phyloP scores from a whole-genome alignment of 64 coral and sea anemone genomes.

The Pachyseris speciosa region DNA sequence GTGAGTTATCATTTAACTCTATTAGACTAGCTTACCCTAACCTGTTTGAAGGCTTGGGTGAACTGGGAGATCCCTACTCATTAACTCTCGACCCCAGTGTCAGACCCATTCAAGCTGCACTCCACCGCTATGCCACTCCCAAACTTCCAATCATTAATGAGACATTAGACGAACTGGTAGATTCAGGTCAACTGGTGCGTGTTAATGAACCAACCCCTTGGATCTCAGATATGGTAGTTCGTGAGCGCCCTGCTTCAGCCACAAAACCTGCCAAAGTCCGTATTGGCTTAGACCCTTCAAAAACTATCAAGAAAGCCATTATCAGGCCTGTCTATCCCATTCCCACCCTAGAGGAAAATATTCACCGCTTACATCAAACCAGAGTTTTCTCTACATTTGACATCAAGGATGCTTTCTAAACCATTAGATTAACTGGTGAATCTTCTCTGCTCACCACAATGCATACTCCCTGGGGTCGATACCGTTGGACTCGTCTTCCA shows the following conservation, averaged over 20 bases:
- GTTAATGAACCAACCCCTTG: background rate
- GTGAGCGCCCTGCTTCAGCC: background rate
- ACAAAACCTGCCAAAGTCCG: background rate
- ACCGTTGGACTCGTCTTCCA: background rate
- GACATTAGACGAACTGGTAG: conserved; percentile 1
- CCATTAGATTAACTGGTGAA: no score
- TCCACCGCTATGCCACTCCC: conserved; percentile 32
- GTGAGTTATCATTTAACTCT: conserved; percentile 29
- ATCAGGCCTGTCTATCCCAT: no score
- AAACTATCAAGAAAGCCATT: no score
- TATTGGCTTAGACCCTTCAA: no score
- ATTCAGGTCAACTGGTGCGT: background rate
- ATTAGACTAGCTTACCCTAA: conserved; percentile 20
- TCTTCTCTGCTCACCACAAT: no score
- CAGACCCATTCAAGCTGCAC: conserved; percentile 33
- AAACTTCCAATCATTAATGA: conserved; percentile 44
- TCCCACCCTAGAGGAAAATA: no score
- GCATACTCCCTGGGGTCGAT: no score
- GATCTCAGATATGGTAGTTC: background rate
- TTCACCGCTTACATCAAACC: no score
- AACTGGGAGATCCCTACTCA: conserved; percentile 33
- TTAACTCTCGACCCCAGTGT: background rate
- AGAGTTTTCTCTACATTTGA: no score
- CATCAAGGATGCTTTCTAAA: no score
- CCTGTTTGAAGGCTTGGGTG: conserved; percentile 45